phyloP scores from a whole-genome alignment of 2,113 vertebrate genomes.

The Heliornis fulica region DNA sequence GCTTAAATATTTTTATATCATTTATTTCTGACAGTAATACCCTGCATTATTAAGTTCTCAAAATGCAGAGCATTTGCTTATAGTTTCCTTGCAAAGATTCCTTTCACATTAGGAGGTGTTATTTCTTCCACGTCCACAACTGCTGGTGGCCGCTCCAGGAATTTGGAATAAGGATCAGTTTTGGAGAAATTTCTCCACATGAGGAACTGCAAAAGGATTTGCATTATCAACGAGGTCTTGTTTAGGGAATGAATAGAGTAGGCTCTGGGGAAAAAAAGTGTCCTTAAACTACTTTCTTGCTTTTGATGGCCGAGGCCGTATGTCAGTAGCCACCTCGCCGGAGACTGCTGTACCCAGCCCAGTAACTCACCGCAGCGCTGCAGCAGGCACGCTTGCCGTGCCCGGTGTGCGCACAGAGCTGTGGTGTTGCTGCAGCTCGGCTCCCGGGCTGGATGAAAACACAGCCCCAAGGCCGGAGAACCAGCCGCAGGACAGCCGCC shows the following conservation, averaged over 20 bases:
- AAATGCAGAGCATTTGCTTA: neutral
- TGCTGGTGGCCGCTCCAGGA: neutral
- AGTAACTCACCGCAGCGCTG: rapidly evolving
- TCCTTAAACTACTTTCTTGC: neutral
- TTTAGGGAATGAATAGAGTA: neutral
- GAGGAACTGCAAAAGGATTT: neutral
- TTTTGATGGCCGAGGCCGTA: neutral
- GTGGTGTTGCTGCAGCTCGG: neutral
- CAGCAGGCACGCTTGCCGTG: rapidly evolving
- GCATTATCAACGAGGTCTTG: neutral
- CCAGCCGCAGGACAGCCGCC: neutral
- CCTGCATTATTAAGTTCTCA: neutral
- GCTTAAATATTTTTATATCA: neutral
- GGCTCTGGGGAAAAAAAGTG: neutral
- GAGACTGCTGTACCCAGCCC: neutral
- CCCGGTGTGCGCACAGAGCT: rapidly evolving
- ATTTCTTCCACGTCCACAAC: neutral
- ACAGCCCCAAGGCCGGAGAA: too few species aligned
- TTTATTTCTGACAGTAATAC: neutral
- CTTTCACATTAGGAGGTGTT: neutral
- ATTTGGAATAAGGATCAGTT: neutral
- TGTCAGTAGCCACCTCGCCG: neutral
- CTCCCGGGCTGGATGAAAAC: neutral
- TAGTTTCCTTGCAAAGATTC: neutral
- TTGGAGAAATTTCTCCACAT: neutral